A percentile compares a stretch with the other conserved stretches of the same genome.
phyloP scores from a whole-genome alignment of 2,113 vertebrate species.

The Regulus satrapa region DNA sequence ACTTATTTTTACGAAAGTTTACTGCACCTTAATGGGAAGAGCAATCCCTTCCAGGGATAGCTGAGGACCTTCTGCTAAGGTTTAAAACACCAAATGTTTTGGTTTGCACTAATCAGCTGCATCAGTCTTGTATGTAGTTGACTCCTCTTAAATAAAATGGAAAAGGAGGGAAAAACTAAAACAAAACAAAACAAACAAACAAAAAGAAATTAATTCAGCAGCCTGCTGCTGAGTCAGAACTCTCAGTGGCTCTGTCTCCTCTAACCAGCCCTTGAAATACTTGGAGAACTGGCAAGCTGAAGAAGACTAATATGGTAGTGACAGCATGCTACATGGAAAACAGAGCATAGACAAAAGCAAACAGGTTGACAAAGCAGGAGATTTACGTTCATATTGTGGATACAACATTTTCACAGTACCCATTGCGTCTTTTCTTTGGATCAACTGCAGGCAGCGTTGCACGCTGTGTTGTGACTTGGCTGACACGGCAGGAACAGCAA shows the following conservation, averaged over 20 bases:
- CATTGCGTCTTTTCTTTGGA: background rate
- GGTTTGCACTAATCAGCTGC: background rate
- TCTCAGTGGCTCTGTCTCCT: background rate
- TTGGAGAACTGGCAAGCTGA: background rate
- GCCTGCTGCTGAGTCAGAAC: background rate
- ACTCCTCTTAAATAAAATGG: slow-evolving; percentile 5
- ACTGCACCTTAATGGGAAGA: background rate
- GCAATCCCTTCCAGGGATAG: background rate
- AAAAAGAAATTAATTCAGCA: background rate
- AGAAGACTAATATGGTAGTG: slow-evolving; percentile 31
- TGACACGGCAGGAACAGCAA: slow-evolving; percentile 18
- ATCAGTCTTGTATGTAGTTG: background rate
- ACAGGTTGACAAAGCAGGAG: background rate
- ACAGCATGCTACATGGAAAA: background rate
- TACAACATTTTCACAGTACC: background rate
- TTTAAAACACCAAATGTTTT: background rate
- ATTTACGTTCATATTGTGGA: slow-evolving; percentile 7
- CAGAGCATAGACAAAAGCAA: background rate
- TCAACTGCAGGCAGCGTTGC: background rate
- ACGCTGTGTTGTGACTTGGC: slow-evolving; percentile 19
- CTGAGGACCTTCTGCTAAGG: background rate
- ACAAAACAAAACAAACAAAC: background rate
- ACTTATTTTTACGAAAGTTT: background rate
- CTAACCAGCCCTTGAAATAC: background rate
- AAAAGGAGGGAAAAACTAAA: background rate